A percentile compares a stretch with the other conserved stretches of the same genome.
Conservation (phyloP, 2,888 invertebrate species). For the Drosophila maculinotata region DNA sequence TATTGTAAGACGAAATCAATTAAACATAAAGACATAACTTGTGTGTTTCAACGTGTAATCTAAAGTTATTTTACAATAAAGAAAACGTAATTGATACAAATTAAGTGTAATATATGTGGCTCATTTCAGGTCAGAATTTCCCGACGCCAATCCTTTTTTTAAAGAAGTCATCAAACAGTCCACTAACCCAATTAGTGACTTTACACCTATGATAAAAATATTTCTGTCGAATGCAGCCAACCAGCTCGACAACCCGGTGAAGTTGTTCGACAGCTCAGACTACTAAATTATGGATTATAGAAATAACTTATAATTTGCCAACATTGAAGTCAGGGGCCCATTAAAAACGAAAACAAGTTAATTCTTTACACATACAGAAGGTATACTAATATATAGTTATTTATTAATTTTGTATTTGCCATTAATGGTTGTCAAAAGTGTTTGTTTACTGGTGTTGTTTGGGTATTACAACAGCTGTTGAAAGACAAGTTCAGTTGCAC, state of each 20-base stretch:
- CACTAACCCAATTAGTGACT: too few species aligned
- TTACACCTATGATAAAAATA: too few species aligned
- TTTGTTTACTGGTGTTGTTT: not conserved
- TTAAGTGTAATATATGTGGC: not conserved
- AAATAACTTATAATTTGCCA: not conserved
- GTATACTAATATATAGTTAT: not conserved
- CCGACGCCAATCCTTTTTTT: too few species aligned
- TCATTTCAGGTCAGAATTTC: too few species aligned
- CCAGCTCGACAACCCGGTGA: too few species aligned
- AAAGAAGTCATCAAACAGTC: too few species aligned
- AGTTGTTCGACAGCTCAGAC: too few species aligned
- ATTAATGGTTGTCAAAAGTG: not conserved
- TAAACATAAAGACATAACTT: constrained; percentile 63
- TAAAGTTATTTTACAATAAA: constrained; percentile 68
- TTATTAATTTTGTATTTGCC: constrained; percentile 7
- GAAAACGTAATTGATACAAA: constrained; percentile 52
- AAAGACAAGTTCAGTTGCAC: constrained; percentile 3
- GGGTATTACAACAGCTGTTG: constrained; percentile 30
- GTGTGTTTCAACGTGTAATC: constrained; percentile 68
- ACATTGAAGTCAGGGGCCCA: not conserved
- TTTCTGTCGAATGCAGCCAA: too few species aligned
- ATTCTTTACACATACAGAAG: constrained; percentile 3
- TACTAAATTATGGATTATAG: too few species aligned
- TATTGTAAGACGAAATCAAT: constrained; percentile 68
- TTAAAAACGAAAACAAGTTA: not conserved